phyloP scores from a whole-genome alignment of 2,113 vertebrate species.

The Atherinomorus stipes region DNA sequence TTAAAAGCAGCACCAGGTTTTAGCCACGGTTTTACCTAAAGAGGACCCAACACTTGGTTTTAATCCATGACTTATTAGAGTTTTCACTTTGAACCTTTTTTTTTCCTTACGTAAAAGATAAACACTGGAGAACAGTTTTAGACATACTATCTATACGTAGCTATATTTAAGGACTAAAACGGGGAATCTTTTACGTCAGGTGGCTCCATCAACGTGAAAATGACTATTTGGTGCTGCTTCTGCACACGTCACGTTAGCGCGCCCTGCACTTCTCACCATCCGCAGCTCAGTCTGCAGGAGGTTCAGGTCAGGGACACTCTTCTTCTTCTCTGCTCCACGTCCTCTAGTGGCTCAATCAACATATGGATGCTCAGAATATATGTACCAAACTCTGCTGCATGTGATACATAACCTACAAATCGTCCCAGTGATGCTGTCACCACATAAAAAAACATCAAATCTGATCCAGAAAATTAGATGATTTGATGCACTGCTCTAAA shows the following conservation, averaged over 20 bases:
- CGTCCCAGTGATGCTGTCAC: neutral
- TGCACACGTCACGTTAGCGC: constrained; percentile 74
- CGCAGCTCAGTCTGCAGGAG: constrained; percentile 50
- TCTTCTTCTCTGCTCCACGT: constrained; percentile 12
- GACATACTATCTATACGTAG: no score
- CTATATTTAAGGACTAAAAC: neutral
- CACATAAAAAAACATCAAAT: neutral
- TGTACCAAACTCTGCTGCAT: constrained; percentile 2
- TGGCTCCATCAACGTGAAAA: constrained; percentile 44
- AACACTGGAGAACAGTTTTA: no score
- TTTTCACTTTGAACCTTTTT: neutral
- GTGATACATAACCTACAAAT: neutral
- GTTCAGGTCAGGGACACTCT: constrained; percentile 78
- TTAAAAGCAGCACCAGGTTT: neutral
- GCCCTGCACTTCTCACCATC: constrained; percentile 50
- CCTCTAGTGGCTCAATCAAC: constrained; percentile 42
- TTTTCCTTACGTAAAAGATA: neutral
- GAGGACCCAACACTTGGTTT: neutral
- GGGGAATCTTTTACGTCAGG: neutral
- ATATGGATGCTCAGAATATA: neutral
- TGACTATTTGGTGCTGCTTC: constrained; percentile 83
- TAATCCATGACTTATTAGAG: neutral
- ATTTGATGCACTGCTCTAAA: no score
- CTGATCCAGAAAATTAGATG: no score
- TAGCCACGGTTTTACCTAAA: neutral